Evolutionary conservation across 2,888 invertebrate species (phyloP), one percentile per base, ranked within the genome.

Genomic region (Harpalus rufipes): DNA sequence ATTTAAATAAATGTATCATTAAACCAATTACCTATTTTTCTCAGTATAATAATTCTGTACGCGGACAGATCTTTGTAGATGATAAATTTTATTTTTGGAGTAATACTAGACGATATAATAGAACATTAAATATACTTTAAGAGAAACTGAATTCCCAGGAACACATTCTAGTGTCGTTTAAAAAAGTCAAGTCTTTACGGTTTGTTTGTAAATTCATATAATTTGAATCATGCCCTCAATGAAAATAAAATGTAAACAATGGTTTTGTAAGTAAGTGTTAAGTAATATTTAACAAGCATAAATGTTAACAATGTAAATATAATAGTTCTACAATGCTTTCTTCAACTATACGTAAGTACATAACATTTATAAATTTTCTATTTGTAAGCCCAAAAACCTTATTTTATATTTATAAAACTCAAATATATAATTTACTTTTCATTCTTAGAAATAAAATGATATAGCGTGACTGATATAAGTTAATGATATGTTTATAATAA

Each of bases 361-460:
- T 32, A 68, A 68, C 39, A 68, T 32, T 5, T 32, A 39, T 68
- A 14, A 14, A 59, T 59, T 68, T 68, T 68, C 68, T 68, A 68
- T 68, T 68, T 39, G 39, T n/a, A 25, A 68, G 7, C 68, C 68
- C 68, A 39, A 32, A 63, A 68, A 68, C 68, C 68, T 68, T 68
- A 68, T 68, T 61, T 39, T 7, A 0, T 68, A 32, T 68, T 39
- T 3, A 39, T 14, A 10, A 14, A 25, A 63, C 7, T 63, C 7
- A 39, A 63, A 21, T 14, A 32, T n/a, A 39, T 68, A 39, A 25
- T 39, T 41, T 68, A 14, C 39, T n/a, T 68, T 41, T 12, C 44
- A 12, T 12, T 10, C 6, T 32, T 32, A 32, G 5, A 32, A 5
- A 32, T 32, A 32, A 32, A 32, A 32, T 32, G 1, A 32, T 32